phyloP scores from a whole-genome alignment of 2,797 vertebrate genomes.

The Rachycentron canadum region DNA sequence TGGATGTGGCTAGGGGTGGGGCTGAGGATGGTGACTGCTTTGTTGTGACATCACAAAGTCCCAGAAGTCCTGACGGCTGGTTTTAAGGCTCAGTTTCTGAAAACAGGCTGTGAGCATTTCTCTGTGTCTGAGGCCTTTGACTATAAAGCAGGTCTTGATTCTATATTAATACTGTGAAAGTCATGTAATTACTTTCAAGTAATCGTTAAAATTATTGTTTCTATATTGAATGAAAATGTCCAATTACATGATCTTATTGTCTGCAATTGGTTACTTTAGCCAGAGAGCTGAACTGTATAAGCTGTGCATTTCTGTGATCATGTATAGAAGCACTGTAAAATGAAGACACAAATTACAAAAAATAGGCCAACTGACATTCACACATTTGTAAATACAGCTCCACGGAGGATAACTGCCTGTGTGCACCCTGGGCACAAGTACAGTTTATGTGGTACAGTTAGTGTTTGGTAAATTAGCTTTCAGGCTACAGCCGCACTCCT shows the following conservation, averaged over 20 bases:
- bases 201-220: not conserved
- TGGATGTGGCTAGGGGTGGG: too few species aligned
- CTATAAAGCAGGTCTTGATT: too few species aligned
- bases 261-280: not conserved
- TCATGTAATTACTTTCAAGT: too few species aligned
- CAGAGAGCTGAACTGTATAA: not conserved
- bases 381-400: conserved; percentile 13
- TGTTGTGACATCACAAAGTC: too few species aligned
- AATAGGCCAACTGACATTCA: conserved; percentile 28
- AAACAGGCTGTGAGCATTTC: too few species aligned
- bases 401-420: not conserved
- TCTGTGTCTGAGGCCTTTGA: too few species aligned
- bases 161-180: too few species aligned
- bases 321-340: not conserved
- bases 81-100: too few species aligned
- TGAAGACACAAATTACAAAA: conserved; percentile 8
- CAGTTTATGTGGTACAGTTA: not conserved
- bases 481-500: conserved; percentile 5
- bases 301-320: conserved; percentile 9
- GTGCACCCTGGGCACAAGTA: not conserved
- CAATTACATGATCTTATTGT: not conserved
- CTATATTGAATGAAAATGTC: not conserved
- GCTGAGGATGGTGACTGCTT: too few species aligned
- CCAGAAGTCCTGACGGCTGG: too few species aligned
- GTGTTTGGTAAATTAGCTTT: conserved; percentile 47